Conservation (phyloP, 2,888 invertebrate genomes). For the Pollenia angustigena region DNA sequence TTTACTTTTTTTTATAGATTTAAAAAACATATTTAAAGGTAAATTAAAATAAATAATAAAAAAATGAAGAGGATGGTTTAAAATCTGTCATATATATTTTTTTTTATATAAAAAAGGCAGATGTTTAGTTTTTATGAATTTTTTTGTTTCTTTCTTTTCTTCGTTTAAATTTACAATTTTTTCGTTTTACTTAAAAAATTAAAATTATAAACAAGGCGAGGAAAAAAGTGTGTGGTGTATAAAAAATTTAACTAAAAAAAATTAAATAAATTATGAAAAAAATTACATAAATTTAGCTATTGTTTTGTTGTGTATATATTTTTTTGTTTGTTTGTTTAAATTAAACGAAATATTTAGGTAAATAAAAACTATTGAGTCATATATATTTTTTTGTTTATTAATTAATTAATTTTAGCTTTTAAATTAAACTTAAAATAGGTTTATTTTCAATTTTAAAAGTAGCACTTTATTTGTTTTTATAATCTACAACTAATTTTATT, state of each 20-base stretch:
- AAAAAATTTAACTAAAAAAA: slow-evolving; percentile 75
- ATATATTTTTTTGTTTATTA: slow-evolving; percentile 28
- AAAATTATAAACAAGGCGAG: slow-evolving; percentile 68
- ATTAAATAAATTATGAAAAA: slow-evolving; percentile 70
- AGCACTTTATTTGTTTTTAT: slow-evolving; percentile 56
- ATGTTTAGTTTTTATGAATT: slow-evolving; percentile 29
- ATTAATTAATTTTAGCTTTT: slow-evolving; percentile 18
- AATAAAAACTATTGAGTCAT: slow-evolving; percentile 69
- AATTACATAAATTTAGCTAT: slow-evolving; percentile 69
- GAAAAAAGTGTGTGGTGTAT: slow-evolving; percentile 72
- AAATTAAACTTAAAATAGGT: slow-evolving; percentile 55
- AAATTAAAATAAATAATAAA: slow-evolving; percentile 35
- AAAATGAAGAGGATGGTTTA: slow-evolving; percentile 25
- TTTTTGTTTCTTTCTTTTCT: slow-evolving; percentile 69
- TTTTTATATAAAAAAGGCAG: slow-evolving; percentile 28
- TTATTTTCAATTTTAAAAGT: slow-evolving; percentile 46
- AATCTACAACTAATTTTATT: slow-evolving; percentile 37
- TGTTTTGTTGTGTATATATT: slow-evolving; percentile 63
- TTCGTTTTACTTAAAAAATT: slow-evolving; percentile 35
- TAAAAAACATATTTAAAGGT: slow-evolving; percentile 13
- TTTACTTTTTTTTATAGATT: neutral
- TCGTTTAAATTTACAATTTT: slow-evolving; percentile 74
- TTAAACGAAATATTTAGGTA: slow-evolving; percentile 51
- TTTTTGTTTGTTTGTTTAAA: slow-evolving; percentile 53
- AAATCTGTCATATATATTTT: slow-evolving; percentile 6